A percentile compares a stretch with the other conserved stretches of the same genome.
These are phyloP conservation scores for Reticulitermes speratus DNA, from an alignment of 1,140 invertebrate species.

Conservation along the genomic window DNA sequence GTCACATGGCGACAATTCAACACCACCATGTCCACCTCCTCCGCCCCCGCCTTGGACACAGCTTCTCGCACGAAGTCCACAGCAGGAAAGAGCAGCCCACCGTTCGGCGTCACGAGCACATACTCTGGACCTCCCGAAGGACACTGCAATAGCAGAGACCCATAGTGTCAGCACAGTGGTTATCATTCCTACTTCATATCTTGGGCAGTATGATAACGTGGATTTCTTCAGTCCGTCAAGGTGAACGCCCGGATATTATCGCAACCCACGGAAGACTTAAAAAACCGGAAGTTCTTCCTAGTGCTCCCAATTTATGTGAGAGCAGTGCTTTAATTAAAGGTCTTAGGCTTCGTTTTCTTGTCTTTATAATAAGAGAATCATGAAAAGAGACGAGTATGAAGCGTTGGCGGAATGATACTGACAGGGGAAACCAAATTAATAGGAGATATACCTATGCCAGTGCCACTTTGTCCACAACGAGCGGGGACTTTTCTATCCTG, in stretches of 20 bases:
- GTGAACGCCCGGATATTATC: not conserved
- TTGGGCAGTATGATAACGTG: not conserved
- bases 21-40: conserved; percentile 45
- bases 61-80: conserved; percentile 51
- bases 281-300: too few relatives aligned
- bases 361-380: too few relatives aligned
- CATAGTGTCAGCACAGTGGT: not conserved
- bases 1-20: conserved; percentile 57
- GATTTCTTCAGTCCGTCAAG: not conserved
- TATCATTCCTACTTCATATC: not conserved
- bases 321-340: too few relatives aligned
- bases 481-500: too few relatives aligned
- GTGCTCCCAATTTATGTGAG: too few relatives aligned
- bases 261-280: not conserved
- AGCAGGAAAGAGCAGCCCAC: conserved; percentile 55
- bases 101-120: conserved; percentile 50
- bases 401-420: too few relatives aligned
- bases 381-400: too few relatives aligned
- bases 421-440: too few relatives aligned
- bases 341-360: too few relatives aligned
- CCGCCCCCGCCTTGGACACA: conserved; percentile 43
- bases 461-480: too few relatives aligned
- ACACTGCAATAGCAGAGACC: conserved; percentile 42
- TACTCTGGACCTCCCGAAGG: conserved; percentile 50
- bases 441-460: too few relatives aligned